Conservation (phyloP, 2,888 invertebrate genomes). For the Apamea epomidion region DNA sequence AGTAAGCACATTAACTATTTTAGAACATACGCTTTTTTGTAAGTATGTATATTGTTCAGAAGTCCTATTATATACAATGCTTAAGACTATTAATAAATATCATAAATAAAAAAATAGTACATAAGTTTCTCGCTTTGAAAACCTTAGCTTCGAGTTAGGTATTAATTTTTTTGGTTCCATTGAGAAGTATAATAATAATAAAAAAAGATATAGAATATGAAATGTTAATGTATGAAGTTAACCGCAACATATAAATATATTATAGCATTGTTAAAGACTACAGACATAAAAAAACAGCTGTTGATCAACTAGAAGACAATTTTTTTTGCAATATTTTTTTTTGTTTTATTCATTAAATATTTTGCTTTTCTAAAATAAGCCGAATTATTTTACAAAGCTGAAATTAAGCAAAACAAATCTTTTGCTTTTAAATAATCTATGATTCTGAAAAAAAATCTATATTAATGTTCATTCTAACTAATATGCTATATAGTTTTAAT, state of each 20-base stretch:
- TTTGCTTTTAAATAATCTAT: neutral
- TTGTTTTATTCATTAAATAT: slow-evolving; percentile 17
- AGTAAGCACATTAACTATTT: slow-evolving; percentile 86
- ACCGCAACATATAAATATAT: neutral
- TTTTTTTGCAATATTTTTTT: neutral
- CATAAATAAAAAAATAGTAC: slow-evolving; percentile 47
- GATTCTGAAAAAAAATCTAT: slow-evolving; percentile 38
- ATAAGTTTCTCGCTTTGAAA: slow-evolving; percentile 37
- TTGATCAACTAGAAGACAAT: neutral
- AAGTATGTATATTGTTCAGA: slow-evolving; percentile 74
- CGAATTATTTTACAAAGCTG: slow-evolving; percentile 33
- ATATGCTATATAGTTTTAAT: slow-evolving; percentile 12
- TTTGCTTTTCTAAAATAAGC: slow-evolving; percentile 27
- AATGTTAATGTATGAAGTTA: neutral
- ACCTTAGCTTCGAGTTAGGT: slow-evolving; percentile 38
- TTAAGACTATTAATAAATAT: slow-evolving; percentile 61
- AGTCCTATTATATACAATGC: slow-evolving; percentile 70
- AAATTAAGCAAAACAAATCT: slow-evolving; percentile 1
- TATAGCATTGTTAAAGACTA: neutral
- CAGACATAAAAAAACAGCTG: slow-evolving; percentile 1
- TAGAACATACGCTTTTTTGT: slow-evolving; percentile 88
- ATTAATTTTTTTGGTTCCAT: slow-evolving; percentile 25
- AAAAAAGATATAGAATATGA: neutral
- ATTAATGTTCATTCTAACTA: slow-evolving; percentile 37
- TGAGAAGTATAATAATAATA: slow-evolving; percentile 20